A percentile compares a stretch with the other conserved stretches of the same genome.
phyloP scores from a whole-genome alignment of 2,888 invertebrate genomes.

The Spisula solida region DNA sequence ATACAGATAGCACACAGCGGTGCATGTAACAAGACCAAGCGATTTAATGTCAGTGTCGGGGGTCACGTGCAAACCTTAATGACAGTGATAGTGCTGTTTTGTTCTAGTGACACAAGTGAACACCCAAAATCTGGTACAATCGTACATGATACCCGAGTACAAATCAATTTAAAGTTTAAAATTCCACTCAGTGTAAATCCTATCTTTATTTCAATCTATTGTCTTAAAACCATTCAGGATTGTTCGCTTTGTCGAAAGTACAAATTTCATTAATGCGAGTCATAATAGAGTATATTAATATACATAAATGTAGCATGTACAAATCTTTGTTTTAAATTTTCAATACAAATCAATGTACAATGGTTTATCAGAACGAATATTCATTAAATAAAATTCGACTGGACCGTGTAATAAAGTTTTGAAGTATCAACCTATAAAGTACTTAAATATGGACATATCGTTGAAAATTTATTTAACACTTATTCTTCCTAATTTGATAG shows the following conservation, averaged over 20 bases:
- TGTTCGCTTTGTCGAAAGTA: slow-evolving; percentile 6
- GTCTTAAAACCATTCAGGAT: neutral
- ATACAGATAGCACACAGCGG: too few relatives aligned
- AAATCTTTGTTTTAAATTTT: neutral
- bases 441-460: neutral
- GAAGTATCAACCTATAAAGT: neutral
- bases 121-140: neutral
- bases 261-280: neutral
- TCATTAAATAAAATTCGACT: neutral
- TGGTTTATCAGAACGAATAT: neutral
- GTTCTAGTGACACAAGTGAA: neutral
- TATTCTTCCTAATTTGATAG: slow-evolving; percentile 10
- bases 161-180: neutral
- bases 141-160: neutral
- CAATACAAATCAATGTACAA: neutral
- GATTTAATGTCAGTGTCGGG: too few relatives aligned
- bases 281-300: neutral
- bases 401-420: neutral
- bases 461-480: slow-evolving; percentile 13
- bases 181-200: neutral
- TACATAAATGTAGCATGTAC: neutral
- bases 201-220: neutral
- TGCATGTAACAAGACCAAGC: too few relatives aligned
- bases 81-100: neutral
- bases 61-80: neutral